phyloP scores from a whole-genome alignment of 1,140 invertebrate genomes.

The Neocloeon triangulifer region DNA sequence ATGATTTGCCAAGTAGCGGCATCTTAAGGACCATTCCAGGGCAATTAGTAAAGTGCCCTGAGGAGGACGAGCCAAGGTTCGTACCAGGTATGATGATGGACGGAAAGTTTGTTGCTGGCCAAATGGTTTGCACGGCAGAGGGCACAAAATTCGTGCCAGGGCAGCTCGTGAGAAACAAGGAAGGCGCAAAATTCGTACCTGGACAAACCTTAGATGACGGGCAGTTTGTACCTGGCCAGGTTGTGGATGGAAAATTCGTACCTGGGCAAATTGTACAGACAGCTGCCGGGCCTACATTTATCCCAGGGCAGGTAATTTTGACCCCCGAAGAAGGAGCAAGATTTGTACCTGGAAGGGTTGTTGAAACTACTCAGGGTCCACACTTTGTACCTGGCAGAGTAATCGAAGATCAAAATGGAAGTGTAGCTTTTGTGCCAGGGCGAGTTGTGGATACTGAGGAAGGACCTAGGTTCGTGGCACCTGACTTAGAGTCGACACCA shows the following conservation, averaged over 20 bases:
- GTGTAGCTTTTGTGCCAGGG: slow-evolving; percentile 42
- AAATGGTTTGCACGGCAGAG: slow-evolving; percentile 39
- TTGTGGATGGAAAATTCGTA: slow-evolving; percentile 40
- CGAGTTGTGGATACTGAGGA: slow-evolving; percentile 47
- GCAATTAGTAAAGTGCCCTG: slow-evolving; percentile 32
- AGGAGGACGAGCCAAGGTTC: slow-evolving; percentile 33
- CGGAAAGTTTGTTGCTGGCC: slow-evolving; percentile 42
- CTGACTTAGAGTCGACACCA: slow-evolving; percentile 35
- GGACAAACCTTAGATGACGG: slow-evolving; percentile 39
- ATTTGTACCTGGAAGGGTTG: slow-evolving; percentile 49
- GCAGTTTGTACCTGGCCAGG: slow-evolving; percentile 48
- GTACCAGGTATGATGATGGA: slow-evolving; percentile 38
- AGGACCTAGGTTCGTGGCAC: slow-evolving; percentile 42
- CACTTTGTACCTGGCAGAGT: slow-evolving; percentile 47
- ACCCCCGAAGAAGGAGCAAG: slow-evolving; percentile 41
- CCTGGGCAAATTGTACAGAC: slow-evolving; percentile 49
- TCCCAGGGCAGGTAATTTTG: slow-evolving; percentile 47
- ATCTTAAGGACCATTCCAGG: slow-evolving; percentile 43
- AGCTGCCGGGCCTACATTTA: slow-evolving; percentile 43
- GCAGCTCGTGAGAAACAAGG: slow-evolving; percentile 27
- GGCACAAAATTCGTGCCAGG: slow-evolving; percentile 42
- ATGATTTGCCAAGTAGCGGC: slow-evolving; percentile 21
- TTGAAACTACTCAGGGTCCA: slow-evolving; percentile 43
- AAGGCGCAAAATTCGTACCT: slow-evolving; percentile 38
- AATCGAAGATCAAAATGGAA: slow-evolving; percentile 33